phyloP scores from a whole-genome alignment of 2,797 vertebrate genomes.

The Xenentodon cancila region DNA sequence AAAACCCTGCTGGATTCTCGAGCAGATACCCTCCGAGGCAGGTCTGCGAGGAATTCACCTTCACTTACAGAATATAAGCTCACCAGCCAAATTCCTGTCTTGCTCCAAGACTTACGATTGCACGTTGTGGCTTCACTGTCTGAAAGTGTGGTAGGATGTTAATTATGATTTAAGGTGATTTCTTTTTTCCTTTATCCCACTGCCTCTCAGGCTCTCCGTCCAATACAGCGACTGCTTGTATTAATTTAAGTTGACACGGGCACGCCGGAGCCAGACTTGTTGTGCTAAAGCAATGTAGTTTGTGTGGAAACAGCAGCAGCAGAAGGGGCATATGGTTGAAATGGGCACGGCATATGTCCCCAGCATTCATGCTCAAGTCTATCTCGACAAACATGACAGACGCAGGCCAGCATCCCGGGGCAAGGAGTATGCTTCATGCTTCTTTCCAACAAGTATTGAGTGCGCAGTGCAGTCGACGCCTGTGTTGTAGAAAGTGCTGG shows the following conservation, averaged over 20 bases:
- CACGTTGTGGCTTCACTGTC: slow-evolving; percentile 14
- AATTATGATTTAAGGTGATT: slow-evolving; percentile 40
- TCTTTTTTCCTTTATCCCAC: slow-evolving; percentile 22
- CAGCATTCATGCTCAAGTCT: slow-evolving; percentile 65
- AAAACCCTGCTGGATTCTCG: slow-evolving; percentile 20
- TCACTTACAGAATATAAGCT: slow-evolving; percentile 24
- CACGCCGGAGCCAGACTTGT: slow-evolving; percentile 57
- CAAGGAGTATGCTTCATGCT: slow-evolving; percentile 61
- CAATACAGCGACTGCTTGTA: slow-evolving; percentile 29
- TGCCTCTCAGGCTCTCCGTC: slow-evolving; percentile 25
- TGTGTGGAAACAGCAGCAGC: slow-evolving; percentile 61
- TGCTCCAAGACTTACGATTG: slow-evolving; percentile 3
- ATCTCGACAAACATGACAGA: slow-evolving; percentile 61
- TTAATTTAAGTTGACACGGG: slow-evolving; percentile 34
- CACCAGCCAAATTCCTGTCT: not conserved
- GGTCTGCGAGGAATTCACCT: slow-evolving; percentile 28
- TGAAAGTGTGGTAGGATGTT: slow-evolving; percentile 9
- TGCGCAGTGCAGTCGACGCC: slow-evolving; percentile 10
- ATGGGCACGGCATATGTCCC: slow-evolving; percentile 73
- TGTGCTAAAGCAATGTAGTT: slow-evolving; percentile 60
- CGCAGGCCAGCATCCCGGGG: slow-evolving; percentile 67
- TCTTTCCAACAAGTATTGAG: slow-evolving; percentile 37
- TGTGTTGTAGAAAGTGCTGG: slow-evolving; percentile 4
- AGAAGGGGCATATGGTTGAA: slow-evolving; percentile 74
- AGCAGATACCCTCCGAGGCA: slow-evolving; percentile 19